Evolutionary conservation across 1,140 invertebrate species (phyloP).

Genomic region (Lucilia sericata): DNA sequence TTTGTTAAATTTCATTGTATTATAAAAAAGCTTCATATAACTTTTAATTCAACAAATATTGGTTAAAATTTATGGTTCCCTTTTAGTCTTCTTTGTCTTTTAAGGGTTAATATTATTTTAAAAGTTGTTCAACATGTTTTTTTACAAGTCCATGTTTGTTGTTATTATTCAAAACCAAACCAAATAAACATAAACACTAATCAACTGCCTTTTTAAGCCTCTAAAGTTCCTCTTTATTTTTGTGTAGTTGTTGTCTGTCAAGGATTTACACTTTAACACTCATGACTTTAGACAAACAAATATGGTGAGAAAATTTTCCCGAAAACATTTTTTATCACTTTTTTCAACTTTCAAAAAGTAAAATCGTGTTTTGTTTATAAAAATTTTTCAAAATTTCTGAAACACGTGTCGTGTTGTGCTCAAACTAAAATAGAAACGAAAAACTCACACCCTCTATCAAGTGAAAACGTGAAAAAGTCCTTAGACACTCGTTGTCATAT

Average conservation of each 20-base stretch:
- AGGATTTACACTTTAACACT: constrained; percentile 26
- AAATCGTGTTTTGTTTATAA: constrained; percentile 36
- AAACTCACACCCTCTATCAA: background rate
- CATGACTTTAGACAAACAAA: too few species aligned
- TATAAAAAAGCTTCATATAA: too few species aligned
- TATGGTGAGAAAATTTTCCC: constrained; percentile 18
- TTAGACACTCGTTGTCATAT: constrained; percentile 29
- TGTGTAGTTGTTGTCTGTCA: background rate
- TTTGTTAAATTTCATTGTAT: too few species aligned
- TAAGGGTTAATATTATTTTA: background rate
- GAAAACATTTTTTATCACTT: background rate
- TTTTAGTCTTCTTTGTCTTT: background rate
- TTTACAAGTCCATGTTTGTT: constrained; percentile 12
- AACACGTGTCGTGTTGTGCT: constrained; percentile 26
- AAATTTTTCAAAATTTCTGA: background rate
- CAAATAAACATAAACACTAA: constrained; percentile 29
- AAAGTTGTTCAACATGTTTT: constrained; percentile 14
- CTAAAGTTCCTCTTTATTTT: background rate
- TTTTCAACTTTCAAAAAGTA: constrained; percentile 28
- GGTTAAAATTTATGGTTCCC: too few species aligned
- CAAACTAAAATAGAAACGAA: background rate
- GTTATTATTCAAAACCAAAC: constrained; percentile 13
- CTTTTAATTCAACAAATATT: too few species aligned
- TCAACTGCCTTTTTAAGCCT: constrained; percentile 37
- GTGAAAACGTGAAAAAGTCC: background rate